These are phyloP conservation scores for Catharus ustulatus DNA, from an alignment of 2,797 vertebrate species.

Conservation along the genomic window DNA sequence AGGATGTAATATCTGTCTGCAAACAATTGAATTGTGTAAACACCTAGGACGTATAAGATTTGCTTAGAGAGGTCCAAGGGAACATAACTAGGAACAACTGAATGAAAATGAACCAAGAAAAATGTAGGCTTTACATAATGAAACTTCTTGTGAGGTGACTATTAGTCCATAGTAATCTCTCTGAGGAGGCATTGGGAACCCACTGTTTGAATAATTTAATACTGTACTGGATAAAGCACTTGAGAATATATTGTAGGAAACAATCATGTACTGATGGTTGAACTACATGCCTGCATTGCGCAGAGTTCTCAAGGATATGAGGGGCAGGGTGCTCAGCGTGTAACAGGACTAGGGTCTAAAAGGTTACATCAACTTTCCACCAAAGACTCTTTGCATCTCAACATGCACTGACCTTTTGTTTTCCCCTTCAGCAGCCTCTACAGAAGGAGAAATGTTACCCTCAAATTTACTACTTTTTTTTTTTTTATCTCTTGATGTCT, in stretches of 20 bases:
- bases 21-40: background rate
- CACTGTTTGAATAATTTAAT: slow-evolving; percentile 46
- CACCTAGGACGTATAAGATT: background rate
- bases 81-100: background rate
- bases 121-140: background rate
- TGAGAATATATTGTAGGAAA: background rate
- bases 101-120: slow-evolving; percentile 25
- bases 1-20: background rate
- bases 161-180: background rate
- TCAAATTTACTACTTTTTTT: background rate
- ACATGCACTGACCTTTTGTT: background rate
- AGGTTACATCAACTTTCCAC: background rate
- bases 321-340: background rate
- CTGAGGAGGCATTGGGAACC: background rate
- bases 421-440: background rate
- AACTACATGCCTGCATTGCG: background rate
- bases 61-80: background rate
- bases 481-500: no score
- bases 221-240: background rate
- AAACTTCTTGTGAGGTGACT: slow-evolving; percentile 23
- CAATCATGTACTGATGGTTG: background rate
- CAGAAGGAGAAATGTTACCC: background rate
- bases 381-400: background rate
- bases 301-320: background rate
- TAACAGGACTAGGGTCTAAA: background rate